These are phyloP conservation scores for Zelleria hepariella DNA, from an alignment of 2,888 invertebrate species.

Conservation along the genomic window DNA sequence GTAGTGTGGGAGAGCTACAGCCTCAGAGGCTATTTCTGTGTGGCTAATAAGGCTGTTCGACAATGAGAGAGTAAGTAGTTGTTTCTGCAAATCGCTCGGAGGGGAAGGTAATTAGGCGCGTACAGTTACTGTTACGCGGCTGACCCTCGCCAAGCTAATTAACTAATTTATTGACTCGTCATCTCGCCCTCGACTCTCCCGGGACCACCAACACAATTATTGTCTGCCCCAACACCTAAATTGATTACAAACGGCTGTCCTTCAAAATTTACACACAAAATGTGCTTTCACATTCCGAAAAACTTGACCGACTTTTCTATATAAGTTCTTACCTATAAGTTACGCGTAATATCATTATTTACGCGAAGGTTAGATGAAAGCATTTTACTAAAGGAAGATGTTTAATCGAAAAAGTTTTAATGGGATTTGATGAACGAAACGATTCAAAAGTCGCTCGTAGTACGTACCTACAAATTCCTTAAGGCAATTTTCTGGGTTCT, in stretches of 20 bases:
- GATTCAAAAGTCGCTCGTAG: constrained; percentile 28
- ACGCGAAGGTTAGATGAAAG: constrained; percentile 38
- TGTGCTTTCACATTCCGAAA: not conserved
- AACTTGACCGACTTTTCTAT: not conserved
- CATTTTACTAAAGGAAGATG: constrained; percentile 51
- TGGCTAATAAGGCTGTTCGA: not conserved
- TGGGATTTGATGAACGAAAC: constrained; percentile 59
- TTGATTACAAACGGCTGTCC: not conserved
- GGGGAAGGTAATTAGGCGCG: not conserved
- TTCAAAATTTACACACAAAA: not conserved
- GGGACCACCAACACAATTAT: not conserved
- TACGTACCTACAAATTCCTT: constrained; percentile 36
- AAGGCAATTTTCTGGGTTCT: constrained; percentile 36
- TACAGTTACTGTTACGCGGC: not conserved
- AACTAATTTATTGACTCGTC: not conserved
- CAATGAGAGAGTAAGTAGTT: not conserved
- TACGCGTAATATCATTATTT: not conserved
- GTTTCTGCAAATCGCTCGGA: not conserved
- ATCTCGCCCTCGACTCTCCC: not conserved
- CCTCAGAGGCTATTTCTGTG: not conserved
- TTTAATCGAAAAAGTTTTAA: constrained; percentile 69
- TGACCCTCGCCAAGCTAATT: not conserved
- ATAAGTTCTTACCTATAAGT: no score
- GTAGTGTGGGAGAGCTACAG: not conserved
- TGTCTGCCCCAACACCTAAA: not conserved